These are phyloP conservation scores for Scaptomyza pallida DNA, from an alignment of 1,140 invertebrate genomes.

Conservation along the genomic window DNA sequence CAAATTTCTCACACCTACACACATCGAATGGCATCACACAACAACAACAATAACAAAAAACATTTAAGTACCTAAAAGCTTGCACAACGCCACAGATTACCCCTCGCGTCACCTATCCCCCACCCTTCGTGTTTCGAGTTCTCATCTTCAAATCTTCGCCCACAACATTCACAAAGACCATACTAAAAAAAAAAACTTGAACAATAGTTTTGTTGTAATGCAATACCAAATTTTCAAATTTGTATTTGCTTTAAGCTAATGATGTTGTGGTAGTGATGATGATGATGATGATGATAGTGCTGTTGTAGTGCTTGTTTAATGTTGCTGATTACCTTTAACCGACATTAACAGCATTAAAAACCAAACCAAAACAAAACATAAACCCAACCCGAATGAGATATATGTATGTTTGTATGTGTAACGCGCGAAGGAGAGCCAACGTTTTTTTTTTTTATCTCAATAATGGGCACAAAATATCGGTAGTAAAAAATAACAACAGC, in stretches of 20 bases:
- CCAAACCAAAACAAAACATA: conserved; percentile 47
- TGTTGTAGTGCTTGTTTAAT: conserved; percentile 67
- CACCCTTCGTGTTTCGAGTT: conserved; percentile 13
- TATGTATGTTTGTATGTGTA: conserved; percentile 24
- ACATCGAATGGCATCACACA: conserved; percentile 12
- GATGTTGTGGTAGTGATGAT: conserved; percentile 34
- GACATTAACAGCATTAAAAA: conserved; percentile 41
- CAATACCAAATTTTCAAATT: conserved; percentile 55
- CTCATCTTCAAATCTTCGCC: neutral
- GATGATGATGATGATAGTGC: conserved; percentile 36
- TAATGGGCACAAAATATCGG: conserved; percentile 78
- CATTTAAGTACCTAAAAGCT: conserved; percentile 69
- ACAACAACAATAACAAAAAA: neutral
- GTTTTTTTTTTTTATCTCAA: conserved; percentile 76
- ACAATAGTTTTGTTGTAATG: conserved; percentile 76
- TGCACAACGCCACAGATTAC: conserved; percentile 48
- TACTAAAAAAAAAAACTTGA: conserved; percentile 6
- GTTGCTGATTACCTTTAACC: conserved; percentile 76
- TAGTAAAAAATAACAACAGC: conserved; percentile 61
- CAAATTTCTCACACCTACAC: conserved; percentile 77
- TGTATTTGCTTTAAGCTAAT: conserved; percentile 64
- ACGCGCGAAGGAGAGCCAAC: conserved; percentile 29
- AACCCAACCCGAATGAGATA: conserved; percentile 14
- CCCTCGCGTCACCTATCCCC: neutral
- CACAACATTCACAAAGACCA: neutral